These are phyloP conservation scores for Oopsacas minuta DNA, from an alignment of 37 sponge, comb jelly and placozoan genomes.

Conservation along the genomic window DNA sequence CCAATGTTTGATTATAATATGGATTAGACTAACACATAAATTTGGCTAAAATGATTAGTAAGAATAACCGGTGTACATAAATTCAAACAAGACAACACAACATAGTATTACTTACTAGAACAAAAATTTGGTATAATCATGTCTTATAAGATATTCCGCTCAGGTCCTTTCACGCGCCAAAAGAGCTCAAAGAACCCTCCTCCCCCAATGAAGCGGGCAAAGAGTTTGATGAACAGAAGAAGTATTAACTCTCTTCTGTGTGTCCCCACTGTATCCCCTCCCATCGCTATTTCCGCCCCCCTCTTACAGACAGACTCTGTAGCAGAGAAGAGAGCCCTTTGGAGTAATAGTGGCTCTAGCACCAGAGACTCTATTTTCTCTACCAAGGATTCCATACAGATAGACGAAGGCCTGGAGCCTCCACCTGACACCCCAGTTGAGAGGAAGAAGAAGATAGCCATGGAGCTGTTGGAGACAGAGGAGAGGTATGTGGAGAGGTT, in stretches of 20 bases:
- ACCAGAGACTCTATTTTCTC: not conserved
- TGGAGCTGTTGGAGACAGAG: constrained; percentile 14
- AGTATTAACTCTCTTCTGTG: not conserved
- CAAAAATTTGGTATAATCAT: no score
- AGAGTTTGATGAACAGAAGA: not conserved
- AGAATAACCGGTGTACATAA: no score
- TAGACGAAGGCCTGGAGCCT: not conserved
- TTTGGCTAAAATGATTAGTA: no score
- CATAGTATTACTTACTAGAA: no score
- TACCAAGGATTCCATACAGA: not conserved
- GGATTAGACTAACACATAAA: no score
- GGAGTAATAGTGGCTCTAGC: not conserved
- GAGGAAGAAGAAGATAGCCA: constrained; percentile 10
- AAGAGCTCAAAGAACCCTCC: not conserved
- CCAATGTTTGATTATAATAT: no score
- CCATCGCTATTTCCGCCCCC: constrained; percentile 8
- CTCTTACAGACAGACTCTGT: not conserved
- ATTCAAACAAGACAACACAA: no score
- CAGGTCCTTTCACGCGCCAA: not conserved
- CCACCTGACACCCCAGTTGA: not conserved
- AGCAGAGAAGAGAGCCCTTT: not conserved
- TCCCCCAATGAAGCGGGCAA: not conserved
- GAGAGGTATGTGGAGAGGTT: not conserved
- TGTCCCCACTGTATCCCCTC: not conserved
- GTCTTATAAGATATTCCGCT: not conserved